These are phyloP conservation scores for Drosophila nikananu DNA, from an alignment of 1,140 invertebrate species.

Conservation along the genomic window DNA sequence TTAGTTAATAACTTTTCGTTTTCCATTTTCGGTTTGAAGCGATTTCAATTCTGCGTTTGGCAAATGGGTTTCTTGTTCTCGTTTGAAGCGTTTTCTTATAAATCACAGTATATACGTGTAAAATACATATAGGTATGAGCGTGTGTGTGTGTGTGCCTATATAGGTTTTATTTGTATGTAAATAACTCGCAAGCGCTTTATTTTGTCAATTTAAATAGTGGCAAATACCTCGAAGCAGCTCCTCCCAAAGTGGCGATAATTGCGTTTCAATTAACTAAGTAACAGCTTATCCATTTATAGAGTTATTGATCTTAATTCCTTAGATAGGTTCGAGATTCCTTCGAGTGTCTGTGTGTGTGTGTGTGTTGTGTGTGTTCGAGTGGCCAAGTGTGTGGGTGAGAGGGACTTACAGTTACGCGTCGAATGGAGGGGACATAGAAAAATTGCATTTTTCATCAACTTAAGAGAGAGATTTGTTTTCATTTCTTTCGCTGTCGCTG, in stretches of 20 bases:
- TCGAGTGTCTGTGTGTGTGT: neutral
- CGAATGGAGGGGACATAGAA: constrained; percentile 72
- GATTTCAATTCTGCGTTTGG: constrained; percentile 62
- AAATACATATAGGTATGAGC: constrained; percentile 73
- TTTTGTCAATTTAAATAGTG: constrained; percentile 49
- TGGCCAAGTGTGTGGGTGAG: constrained; percentile 22
- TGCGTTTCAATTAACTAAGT: constrained; percentile 81
- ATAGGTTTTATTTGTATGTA: constrained; percentile 45
- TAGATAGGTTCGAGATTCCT: constrained; percentile 6
- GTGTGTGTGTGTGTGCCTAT: constrained; percentile 37
- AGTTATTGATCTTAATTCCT: constrained; percentile 42
- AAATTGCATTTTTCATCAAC: constrained; percentile 80
- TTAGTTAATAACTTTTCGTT: constrained; percentile 75
- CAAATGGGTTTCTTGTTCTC: constrained; percentile 57
- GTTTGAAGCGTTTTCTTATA: constrained; percentile 82
- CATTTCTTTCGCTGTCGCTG: constrained; percentile 8
- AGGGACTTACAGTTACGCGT: constrained; percentile 54
- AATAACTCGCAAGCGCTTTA: constrained; percentile 74
- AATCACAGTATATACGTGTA: constrained; percentile 83
- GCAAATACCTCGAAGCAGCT: constrained; percentile 62
- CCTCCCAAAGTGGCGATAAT: constrained; percentile 57
- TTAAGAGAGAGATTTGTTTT: constrained; percentile 54
- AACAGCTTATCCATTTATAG: constrained; percentile 73
- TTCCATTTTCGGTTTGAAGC: constrained; percentile 23
- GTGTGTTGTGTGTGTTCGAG: constrained; percentile 11